phyloP scores from a whole-genome alignment of 2,888 invertebrate species.

The Mythimna loreyi region DNA sequence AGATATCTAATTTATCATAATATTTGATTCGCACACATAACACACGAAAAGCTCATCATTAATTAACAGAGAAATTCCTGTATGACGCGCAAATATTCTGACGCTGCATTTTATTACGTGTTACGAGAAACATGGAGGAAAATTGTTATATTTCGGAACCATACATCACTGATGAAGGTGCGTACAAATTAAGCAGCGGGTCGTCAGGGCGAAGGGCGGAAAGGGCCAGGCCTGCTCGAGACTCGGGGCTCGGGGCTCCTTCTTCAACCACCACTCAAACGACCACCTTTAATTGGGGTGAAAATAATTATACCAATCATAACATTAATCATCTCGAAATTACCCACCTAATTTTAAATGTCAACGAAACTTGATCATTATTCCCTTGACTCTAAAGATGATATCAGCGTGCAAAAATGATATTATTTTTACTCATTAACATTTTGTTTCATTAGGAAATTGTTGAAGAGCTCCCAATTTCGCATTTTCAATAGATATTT shows the following conservation, averaged over 20 bases:
- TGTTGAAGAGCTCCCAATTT: constrained; percentile 25
- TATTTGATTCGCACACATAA: neutral
- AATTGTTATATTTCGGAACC: constrained; percentile 48
- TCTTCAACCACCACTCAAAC: constrained; percentile 42
- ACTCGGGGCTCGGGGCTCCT: neutral
- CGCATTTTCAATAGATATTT: constrained; percentile 5
- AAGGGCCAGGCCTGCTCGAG: constrained; percentile 14
- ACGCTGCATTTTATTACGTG: constrained; percentile 44
- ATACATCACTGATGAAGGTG: constrained; percentile 51
- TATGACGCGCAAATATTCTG: constrained; percentile 11
- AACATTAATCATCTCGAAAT: constrained; percentile 61
- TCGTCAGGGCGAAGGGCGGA: constrained; percentile 37
- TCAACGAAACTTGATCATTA: constrained; percentile 42
- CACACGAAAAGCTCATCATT: neutral
- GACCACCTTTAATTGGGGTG: constrained; percentile 54
- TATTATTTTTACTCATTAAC: constrained; percentile 31
- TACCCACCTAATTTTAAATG: constrained; percentile 35
- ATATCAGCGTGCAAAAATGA: constrained; percentile 28
- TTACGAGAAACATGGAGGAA: constrained; percentile 23
- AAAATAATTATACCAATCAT: constrained; percentile 63
- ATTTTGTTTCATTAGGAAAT: constrained; percentile 34
- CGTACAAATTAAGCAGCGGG: constrained; percentile 56
- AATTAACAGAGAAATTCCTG: neutral
- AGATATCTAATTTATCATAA: no score
- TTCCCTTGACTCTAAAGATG: constrained; percentile 32